These are phyloP conservation scores for Galaxea fascicularis DNA, from an alignment of 92 coral and sea anemone species.

Conservation along the genomic window DNA sequence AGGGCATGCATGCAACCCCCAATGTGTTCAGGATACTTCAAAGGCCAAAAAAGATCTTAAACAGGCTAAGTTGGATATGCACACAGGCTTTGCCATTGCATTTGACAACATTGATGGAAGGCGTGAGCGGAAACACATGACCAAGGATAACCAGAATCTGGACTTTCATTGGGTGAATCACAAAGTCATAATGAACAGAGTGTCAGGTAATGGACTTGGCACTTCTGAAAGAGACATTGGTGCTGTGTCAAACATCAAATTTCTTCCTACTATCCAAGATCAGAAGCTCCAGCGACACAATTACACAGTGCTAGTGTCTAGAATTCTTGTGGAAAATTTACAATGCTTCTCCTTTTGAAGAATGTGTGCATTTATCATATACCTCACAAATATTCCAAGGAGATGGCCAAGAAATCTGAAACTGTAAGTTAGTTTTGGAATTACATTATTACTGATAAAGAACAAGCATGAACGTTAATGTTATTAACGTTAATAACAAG, in stretches of 20 bases:
- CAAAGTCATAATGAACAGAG: conserved; percentile 51
- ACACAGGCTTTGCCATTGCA: conserved; percentile 57
- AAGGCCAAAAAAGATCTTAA: conserved; percentile 17
- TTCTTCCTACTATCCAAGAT: conserved; percentile 55
- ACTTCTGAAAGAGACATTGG: conserved; percentile 14
- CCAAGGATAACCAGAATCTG: conserved; percentile 55
- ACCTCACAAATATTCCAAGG: not conserved
- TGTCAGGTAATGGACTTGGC: conserved; percentile 45
- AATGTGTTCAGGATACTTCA: not conserved
- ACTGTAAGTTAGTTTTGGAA: not conserved
- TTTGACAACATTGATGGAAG: conserved; percentile 59
- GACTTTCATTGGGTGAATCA: conserved; percentile 74
- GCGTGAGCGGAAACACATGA: conserved; percentile 48
- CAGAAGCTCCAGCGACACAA: conserved; percentile 58
- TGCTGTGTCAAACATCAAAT: conserved; percentile 26
- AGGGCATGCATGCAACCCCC: not conserved
- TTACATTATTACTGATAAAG: no score
- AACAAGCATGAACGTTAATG: no score
- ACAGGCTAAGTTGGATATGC: conserved; percentile 27
- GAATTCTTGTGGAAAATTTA: conserved; percentile 64
- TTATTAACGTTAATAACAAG: not conserved
- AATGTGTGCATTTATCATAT: conserved; percentile 7
- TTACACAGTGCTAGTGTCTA: conserved; percentile 60
- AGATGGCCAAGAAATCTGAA: conserved; percentile 13
- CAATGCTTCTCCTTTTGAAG: conserved; percentile 19